Evolutionary conservation across 2,888 invertebrate species (phyloP).

Genomic region (Eupithecia abbreviata): DNA sequence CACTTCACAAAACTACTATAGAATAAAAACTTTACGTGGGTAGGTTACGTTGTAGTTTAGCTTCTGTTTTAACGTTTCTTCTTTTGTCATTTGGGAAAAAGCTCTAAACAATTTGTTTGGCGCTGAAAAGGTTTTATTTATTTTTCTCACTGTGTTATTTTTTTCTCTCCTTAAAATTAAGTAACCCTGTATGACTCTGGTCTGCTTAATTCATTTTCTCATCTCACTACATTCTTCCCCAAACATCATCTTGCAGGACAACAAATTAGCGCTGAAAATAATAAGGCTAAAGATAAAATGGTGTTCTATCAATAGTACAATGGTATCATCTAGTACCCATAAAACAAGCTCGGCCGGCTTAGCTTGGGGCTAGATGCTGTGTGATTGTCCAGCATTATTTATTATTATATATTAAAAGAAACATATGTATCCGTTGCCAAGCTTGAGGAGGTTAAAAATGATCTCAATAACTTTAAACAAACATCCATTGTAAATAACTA

Average conservation of each 20-base stretch:
- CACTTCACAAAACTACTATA: conserved; percentile 42
- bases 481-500: no score
- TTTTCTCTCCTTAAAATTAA: neutral
- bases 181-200: neutral
- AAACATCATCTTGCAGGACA: neutral
- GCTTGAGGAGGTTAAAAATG: no score
- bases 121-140: neutral
- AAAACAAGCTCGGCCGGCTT: no score
- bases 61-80: conserved; percentile 13
- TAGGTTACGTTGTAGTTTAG: conserved; percentile 29
- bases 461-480: no score
- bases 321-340: no score
- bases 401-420: no score
- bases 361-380: no score
- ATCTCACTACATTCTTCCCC: neutral
- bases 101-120: no score
- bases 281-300: neutral
- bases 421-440: no score
- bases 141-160: neutral
- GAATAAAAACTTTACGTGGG: conserved; percentile 41
- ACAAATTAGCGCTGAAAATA: neutral
- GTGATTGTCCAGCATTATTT: no score
- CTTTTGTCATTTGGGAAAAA: conserved; percentile 11
- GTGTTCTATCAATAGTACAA: neutral
- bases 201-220: neutral